Evolutionary conservation across 2,888 invertebrate species (phyloP), one percentile per base, ranked within the genome.

Genomic region (Pocota personata): DNA sequence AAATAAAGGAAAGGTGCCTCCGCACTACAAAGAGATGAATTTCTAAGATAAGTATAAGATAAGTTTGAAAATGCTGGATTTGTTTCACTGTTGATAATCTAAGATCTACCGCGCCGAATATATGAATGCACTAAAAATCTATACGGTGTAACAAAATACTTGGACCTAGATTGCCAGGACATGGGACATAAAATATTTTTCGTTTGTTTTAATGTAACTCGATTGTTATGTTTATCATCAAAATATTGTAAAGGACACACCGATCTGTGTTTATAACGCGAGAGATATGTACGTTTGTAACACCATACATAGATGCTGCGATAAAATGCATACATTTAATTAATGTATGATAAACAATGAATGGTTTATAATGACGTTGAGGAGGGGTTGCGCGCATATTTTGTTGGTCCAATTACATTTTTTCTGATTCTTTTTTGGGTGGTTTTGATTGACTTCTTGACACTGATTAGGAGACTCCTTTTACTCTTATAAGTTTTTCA

Each of bases 71-170:
- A 83, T 73, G 77, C 50, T 83, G 78, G 83, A 83, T 78, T 78
- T 83, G 83, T 78, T 78, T 78, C 83, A 83, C 67, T 78, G 66
- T 50, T 78, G 78, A 83, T 83, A 78, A 78, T 62, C 60, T 83
- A 58, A 55, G 77, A 83, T 73, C 50, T 60, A 66, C 77, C 72
- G 52, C 82, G 82, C 82, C 72, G 78, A 82, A 82, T 82, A 35
- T 55, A 48, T 21, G 19, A 76, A 35, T 48, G 60, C 78, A 77
- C 72, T 83, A 78, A 72, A 76, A 83, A 66, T 72, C 64, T 67
- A 67, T 32, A 78, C 82, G 57, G 46, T 72, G 77, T 77, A 77
- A 77, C 72, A 72, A 37, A 60, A 77, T 82, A 71, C 72, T 77
- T 40, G 76, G 64, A 75, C 69, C 19, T 50, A 50, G 30, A 75